Percentiles rank a stretch among this genome's conserved stretches.
Conservation (phyloP, 2,888 invertebrate species). For the Caprella mutica region DNA sequence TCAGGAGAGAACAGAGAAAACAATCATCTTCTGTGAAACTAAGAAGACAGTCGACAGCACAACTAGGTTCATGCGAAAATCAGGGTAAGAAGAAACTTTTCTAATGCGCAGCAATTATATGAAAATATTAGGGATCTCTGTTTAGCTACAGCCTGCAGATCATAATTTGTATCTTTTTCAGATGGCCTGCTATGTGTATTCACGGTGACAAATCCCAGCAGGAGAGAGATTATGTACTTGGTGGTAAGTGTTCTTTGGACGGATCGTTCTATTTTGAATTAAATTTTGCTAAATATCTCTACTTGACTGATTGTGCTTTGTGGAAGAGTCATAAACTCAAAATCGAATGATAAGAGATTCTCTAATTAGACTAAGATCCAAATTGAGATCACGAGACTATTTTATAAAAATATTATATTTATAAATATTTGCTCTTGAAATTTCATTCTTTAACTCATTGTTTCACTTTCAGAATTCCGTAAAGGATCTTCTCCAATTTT, state of each 20-base stretch:
- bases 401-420: too few species aligned
- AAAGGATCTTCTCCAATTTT: slow-evolving; percentile 73
- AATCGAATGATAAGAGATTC: too few species aligned
- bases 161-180: neutral
- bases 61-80: slow-evolving; percentile 73
- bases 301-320: too few species aligned
- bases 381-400: too few species aligned
- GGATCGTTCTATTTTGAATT: too few species aligned
- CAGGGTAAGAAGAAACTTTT: slow-evolving; percentile 51
- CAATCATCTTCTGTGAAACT: slow-evolving; percentile 95
- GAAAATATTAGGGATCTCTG: neutral
- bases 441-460: neutral
- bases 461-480: slow-evolving; percentile 52
- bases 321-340: too few species aligned
- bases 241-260: slow-evolving; percentile 42
- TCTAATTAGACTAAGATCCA: too few species aligned
- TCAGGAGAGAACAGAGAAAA: slow-evolving; percentile 86
- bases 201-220: slow-evolving; percentile 93
- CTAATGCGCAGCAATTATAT: neutral
- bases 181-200: slow-evolving; percentile 73
- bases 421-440: neutral
- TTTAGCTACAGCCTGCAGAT: neutral
- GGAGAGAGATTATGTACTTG: slow-evolving; percentile 81
- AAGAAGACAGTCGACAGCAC: slow-evolving; percentile 91
- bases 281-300: too few species aligned